Evolutionary conservation across 2,888 invertebrate genomes (phyloP).

Genomic region (Tubiluchus corallicola): DNA sequence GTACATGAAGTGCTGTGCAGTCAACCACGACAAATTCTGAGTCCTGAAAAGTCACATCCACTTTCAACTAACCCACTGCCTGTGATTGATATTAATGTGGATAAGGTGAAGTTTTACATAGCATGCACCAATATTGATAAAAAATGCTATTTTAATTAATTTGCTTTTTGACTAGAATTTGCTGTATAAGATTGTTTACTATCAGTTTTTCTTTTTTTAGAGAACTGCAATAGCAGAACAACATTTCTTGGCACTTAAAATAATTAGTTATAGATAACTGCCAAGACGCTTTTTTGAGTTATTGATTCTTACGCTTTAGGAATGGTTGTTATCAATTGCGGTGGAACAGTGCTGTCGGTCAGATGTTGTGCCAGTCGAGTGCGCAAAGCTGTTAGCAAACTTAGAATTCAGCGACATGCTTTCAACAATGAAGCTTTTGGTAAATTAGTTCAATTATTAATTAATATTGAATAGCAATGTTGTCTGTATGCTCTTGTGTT

Average conservation of each 20-base stretch:
- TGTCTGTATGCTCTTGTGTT: too few species aligned
- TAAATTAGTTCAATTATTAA: constrained; percentile 10
- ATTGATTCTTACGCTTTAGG: too few species aligned
- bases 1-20: constrained; percentile 15
- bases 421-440: constrained; percentile 32
- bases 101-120: constrained; percentile 19
- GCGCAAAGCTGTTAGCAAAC: constrained; percentile 38
- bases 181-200: too few species aligned
- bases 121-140: constrained; percentile 6
- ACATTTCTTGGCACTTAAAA: too few species aligned
- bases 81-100: constrained; percentile 18
- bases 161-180: too few species aligned
- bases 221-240: too few species aligned
- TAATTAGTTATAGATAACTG: too few species aligned
- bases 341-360: constrained; percentile 31
- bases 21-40: constrained; percentile 13
- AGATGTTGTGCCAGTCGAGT: constrained; percentile 32
- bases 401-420: constrained; percentile 40
- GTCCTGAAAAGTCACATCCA: constrained; percentile 20
- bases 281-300: too few species aligned
- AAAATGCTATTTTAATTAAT: not conserved
- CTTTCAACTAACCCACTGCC: constrained; percentile 16
- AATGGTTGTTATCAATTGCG: constrained; percentile 24
- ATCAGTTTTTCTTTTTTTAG: too few species aligned
- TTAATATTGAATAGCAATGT: too few species aligned